Evolutionary conservation across 2,113 vertebrate species (phyloP), one percentile per base, ranked within the genome.

Genomic region (Rousettus leschenaultii): DNA sequence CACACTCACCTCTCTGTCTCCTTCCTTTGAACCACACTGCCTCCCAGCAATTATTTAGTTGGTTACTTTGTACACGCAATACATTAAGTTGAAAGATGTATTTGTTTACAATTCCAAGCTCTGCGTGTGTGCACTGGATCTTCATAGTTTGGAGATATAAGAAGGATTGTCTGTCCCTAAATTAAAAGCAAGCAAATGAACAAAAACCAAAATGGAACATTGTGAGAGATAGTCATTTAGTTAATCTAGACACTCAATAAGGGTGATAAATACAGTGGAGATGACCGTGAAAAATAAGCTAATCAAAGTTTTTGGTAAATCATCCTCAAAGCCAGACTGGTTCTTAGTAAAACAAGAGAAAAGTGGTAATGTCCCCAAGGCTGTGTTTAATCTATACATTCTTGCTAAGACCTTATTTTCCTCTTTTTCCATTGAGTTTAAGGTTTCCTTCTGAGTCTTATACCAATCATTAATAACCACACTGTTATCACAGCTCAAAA

Each of bases 391-490:
- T 96, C 82, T 85, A 2, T 82, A 51, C 43, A 26, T 84, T 83
- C 87, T 95, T 63, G 73, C 48, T 83, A 59, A 93, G 85, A 86
- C 65, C 61, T 48, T 84, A 73, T 86, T 82, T 74, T 24, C 7
- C 28, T 12, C 48, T 28, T 35, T 94, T 91, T 71, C 66, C 26
- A 33, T 92, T 82, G 74, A 93, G 86, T 86, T 96, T 75, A 91
- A 88, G 73, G 40, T 91, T 97, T 98, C 95, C 96, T 98, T 97
- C 97, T 98, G 97, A 97, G 93, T 93, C 97, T 98, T 98, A 98
- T 97, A 98, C 98, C 99, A 98, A 99, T 99, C 98, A 94, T 98
- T 98, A 98, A 98, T 99, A 98, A 98, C 98, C 97, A 33, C 96
- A 98, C 97, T 97, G 97, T 98, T 98, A 97, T 98, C 98, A 98